Evolutionary conservation across 2,797 vertebrate genomes (phyloP).

Genomic region (Dromococcyx pavoninus): DNA sequence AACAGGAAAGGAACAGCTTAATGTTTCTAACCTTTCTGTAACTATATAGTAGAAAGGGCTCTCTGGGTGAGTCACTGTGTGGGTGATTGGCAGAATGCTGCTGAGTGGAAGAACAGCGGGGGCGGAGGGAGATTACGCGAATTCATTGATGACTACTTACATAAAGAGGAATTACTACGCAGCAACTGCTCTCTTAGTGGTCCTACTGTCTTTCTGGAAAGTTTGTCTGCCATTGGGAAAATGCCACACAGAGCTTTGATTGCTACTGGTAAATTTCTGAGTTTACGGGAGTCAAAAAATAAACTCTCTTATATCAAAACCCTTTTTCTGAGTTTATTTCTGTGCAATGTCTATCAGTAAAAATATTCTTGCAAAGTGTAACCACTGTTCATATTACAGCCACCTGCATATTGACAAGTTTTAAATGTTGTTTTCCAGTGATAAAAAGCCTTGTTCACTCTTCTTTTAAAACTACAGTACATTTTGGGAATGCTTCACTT

Average conservation of each 20-base stretch:
- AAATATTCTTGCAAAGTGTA: neutral
- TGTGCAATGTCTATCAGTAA: neutral
- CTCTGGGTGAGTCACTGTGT: constrained; percentile 41
- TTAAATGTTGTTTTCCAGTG: neutral
- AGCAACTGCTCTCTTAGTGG: rapidly evolving
- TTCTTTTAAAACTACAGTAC: neutral
- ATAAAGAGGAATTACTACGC: constrained; percentile 39
- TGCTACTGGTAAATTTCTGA: neutral
- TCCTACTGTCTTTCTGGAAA: neutral
- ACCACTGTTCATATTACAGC: neutral
- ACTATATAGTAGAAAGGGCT: constrained; percentile 19
- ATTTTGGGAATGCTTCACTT: neutral
- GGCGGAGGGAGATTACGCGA: neutral
- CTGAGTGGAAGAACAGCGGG: constrained; percentile 7
- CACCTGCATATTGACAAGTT: neutral
- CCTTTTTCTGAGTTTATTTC: neutral
- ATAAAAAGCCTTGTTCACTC: neutral
- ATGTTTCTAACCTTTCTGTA: constrained; percentile 49
- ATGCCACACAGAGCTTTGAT: neutral
- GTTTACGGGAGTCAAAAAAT: neutral
- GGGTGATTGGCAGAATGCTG: constrained; percentile 32
- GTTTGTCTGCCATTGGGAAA: neutral
- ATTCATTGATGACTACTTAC: constrained; percentile 21
- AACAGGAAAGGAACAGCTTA: constrained; percentile 32
- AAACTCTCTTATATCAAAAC: neutral